A percentile compares a stretch with the other conserved stretches of the same genome.
These are phyloP conservation scores for Amphiprion percula DNA, from an alignment of 2,113 vertebrate genomes.

Conservation along the genomic window DNA sequence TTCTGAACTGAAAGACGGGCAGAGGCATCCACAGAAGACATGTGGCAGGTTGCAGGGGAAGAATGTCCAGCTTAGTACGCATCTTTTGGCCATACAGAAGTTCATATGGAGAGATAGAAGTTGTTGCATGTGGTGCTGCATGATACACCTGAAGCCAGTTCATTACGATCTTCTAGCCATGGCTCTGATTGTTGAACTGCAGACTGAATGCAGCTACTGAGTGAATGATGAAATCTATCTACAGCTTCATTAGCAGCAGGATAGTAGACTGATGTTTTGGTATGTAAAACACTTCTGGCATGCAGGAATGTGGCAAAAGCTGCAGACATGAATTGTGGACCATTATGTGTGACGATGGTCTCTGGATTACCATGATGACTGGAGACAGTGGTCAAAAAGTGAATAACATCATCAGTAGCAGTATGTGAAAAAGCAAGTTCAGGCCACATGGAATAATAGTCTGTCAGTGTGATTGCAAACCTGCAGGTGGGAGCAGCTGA, in stretches of 20 bases:
- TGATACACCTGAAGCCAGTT: not conserved
- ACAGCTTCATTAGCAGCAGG: not conserved
- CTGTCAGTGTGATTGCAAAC: not conserved
- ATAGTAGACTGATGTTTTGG: not conserved
- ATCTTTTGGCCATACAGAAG: not conserved
- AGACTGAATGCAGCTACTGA: not conserved
- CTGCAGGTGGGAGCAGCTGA: not conserved
- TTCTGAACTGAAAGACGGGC: not conserved
- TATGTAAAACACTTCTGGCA: not conserved
- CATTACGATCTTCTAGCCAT: not conserved
- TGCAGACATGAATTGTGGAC: not conserved
- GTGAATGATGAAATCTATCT: not conserved
- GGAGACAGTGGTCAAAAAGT: not conserved
- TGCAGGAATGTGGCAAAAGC: not conserved
- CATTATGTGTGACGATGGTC: not conserved
- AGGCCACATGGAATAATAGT: constrained; percentile 10
- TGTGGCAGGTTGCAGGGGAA: not conserved
- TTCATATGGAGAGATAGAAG: not conserved
- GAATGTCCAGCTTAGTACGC: not conserved
- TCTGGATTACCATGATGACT: not conserved
- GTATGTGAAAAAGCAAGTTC: not conserved
- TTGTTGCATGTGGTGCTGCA: not conserved
- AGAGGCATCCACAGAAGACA: not conserved
- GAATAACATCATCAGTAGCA: no score
- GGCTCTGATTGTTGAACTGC: constrained; percentile 6